Evolutionary conservation across 2,888 invertebrate species (phyloP).

Genomic region (Escarpia spicata): DNA sequence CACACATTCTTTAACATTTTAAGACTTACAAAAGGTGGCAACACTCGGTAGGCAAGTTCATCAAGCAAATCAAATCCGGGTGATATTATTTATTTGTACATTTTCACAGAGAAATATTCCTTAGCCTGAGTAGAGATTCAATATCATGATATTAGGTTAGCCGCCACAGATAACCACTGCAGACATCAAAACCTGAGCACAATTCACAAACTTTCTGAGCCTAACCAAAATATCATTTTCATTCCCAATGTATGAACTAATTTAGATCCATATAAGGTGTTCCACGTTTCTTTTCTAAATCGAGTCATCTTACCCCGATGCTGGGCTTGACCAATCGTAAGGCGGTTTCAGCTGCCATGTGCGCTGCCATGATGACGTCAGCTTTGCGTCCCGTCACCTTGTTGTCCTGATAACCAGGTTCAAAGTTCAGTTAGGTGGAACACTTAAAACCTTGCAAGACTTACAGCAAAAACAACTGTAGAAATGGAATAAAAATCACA

Average conservation of each 20-base stretch:
- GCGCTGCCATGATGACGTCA: conserved; percentile 93
- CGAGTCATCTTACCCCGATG: conserved; percentile 76
- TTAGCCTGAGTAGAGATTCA: too few relatives aligned
- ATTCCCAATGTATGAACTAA: too few relatives aligned
- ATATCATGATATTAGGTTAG: too few relatives aligned
- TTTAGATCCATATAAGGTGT: too few relatives aligned
- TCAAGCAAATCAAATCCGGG: too few relatives aligned
- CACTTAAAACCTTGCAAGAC: neutral
- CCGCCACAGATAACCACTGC: neutral
- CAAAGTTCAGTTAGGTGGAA: neutral
- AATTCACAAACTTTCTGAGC: neutral
- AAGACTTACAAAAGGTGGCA: too few relatives aligned
- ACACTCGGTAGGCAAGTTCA: too few relatives aligned
- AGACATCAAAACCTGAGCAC: neutral
- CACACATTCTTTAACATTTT: too few relatives aligned
- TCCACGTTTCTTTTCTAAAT: too few relatives aligned
- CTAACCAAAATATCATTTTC: too few relatives aligned
- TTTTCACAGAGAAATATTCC: neutral
- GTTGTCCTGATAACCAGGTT: conserved; percentile 53
- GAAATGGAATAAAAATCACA: too few relatives aligned
- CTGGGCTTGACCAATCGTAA: conserved; percentile 90
- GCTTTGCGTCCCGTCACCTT: conserved; percentile 89
- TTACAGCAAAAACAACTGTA: too few relatives aligned
- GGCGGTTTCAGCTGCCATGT: conserved; percentile 95
- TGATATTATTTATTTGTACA: conserved; percentile 14